Percentiles rank a stretch among this genome's conserved stretches.
Evolutionary conservation across 2,113 vertebrate genomes (phyloP).

Genomic region (Brachyistius frenatus): DNA sequence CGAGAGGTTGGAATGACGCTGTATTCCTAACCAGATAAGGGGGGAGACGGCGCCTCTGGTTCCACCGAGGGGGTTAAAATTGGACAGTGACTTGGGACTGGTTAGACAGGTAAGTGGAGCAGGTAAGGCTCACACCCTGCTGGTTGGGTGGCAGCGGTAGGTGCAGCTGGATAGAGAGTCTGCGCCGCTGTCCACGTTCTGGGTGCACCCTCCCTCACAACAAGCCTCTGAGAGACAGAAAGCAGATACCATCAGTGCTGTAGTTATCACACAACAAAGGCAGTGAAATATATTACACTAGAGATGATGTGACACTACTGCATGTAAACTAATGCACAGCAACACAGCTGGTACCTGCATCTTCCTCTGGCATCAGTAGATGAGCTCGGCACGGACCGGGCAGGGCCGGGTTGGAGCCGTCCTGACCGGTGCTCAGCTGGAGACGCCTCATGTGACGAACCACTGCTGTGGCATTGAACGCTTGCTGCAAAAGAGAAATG

Average conservation of each 20-base stretch:
- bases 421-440: slow-evolving; percentile 93
- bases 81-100: slow-evolving; percentile 76
- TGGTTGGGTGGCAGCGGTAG: slow-evolving; percentile 82
- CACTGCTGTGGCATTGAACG: slow-evolving; percentile 97
- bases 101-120: slow-evolving; percentile 66
- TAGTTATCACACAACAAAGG: background rate
- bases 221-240: slow-evolving; percentile 67
- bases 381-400: slow-evolving; percentile 81
- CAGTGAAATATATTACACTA: background rate
- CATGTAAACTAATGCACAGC: background rate
- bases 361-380: slow-evolving; percentile 77
- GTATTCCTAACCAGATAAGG: slow-evolving; percentile 81
- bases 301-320: background rate
- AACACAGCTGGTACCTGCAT: slow-evolving; percentile 62
- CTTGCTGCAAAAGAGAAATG: slow-evolving; percentile 87
- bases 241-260: slow-evolving; percentile 1
- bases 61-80: slow-evolving; percentile 80
- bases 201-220: slow-evolving; percentile 80
- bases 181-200: slow-evolving; percentile 63
- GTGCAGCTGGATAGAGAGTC: slow-evolving; percentile 79
- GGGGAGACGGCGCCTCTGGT: slow-evolving; percentile 72
- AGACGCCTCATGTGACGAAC: slow-evolving; percentile 96
- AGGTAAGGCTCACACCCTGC: slow-evolving; percentile 81
- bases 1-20: slow-evolving; percentile 77
- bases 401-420: slow-evolving; percentile 83